A percentile compares a stretch with the other conserved stretches of the same genome.
phyloP scores from a whole-genome alignment of 2,113 vertebrate species.

The Motacilla tschutschensis region DNA sequence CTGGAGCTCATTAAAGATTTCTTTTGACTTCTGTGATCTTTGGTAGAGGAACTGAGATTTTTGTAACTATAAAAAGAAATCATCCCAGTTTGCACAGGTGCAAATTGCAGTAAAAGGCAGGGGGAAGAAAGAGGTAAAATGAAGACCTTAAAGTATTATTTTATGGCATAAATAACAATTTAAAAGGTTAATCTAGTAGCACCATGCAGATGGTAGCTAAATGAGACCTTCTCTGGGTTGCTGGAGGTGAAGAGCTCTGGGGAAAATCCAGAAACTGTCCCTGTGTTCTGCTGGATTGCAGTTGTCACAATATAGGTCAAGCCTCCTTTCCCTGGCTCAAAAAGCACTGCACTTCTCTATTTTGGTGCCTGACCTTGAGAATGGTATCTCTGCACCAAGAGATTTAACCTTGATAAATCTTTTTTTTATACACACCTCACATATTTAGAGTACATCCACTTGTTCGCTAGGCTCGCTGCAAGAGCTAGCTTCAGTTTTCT shows the following conservation, averaged over 20 bases:
- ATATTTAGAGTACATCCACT: not conserved
- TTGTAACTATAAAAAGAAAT: not conserved
- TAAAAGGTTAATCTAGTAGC: not conserved
- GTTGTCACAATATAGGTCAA: not conserved
- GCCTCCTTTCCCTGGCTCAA: not conserved
- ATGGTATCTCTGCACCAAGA: not conserved
- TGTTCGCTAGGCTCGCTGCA: not conserved
- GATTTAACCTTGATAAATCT: not conserved
- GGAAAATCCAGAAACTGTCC: not conserved
- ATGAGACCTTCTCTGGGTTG: not conserved
- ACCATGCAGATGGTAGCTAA: not conserved
- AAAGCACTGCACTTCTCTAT: not conserved
- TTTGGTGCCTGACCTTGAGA: not conserved
- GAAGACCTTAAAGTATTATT: not conserved
- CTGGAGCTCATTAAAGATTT: not conserved
- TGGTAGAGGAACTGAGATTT: not conserved
- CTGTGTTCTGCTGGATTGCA: not conserved
- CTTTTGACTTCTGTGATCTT: not conserved
- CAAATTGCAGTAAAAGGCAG: not conserved
- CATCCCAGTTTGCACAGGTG: not conserved
- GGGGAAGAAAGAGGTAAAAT: not conserved
- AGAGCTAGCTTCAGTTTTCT: not conserved
- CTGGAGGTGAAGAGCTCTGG: not conserved
- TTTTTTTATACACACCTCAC: not conserved
- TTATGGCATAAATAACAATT: not conserved